These are phyloP conservation scores for Distichodus sexfasciatus DNA, from an alignment of 2,797 vertebrate species.

Conservation along the genomic window DNA sequence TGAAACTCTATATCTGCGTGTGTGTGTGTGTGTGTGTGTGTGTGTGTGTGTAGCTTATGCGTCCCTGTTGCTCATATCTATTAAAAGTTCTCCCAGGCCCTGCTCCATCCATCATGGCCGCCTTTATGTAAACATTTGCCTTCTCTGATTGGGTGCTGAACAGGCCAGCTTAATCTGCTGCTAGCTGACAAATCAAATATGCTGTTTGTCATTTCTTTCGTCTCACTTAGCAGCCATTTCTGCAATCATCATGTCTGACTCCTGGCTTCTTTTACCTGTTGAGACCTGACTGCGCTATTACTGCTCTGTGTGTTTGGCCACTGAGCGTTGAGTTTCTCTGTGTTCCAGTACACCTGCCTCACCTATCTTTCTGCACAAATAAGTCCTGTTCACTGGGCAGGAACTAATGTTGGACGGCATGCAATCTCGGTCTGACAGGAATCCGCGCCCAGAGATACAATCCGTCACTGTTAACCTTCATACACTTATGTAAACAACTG, in stretches of 20 bases:
- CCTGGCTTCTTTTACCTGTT: background rate
- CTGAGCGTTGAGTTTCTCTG: background rate
- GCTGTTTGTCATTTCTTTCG: no score
- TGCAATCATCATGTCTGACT: background rate
- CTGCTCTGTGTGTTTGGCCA: background rate
- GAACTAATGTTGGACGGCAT: conserved; percentile 28
- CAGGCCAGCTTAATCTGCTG: background rate
- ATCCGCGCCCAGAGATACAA: conserved; percentile 1
- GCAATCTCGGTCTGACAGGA: conserved; percentile 20
- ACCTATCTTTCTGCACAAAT: conserved; percentile 10
- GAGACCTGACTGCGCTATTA: background rate
- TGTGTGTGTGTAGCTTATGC: conserved; percentile 61
- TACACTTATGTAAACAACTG: conserved; percentile 23
- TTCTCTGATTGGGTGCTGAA: background rate
- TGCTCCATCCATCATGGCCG: conserved; percentile 66
- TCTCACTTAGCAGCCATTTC: no score
- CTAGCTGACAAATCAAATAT: background rate
- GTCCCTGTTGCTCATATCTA: background rate
- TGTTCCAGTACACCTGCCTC: background rate
- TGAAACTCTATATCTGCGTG: conserved; percentile 59
- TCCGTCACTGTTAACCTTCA: background rate
- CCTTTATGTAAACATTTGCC: background rate
- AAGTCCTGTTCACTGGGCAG: conserved; percentile 16
- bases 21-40: conserved; percentile 62
- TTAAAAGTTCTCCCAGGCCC: conserved; percentile 51